These are phyloP conservation scores for Alcis repandata DNA, from an alignment of 2,888 invertebrate genomes.

Conservation along the genomic window DNA sequence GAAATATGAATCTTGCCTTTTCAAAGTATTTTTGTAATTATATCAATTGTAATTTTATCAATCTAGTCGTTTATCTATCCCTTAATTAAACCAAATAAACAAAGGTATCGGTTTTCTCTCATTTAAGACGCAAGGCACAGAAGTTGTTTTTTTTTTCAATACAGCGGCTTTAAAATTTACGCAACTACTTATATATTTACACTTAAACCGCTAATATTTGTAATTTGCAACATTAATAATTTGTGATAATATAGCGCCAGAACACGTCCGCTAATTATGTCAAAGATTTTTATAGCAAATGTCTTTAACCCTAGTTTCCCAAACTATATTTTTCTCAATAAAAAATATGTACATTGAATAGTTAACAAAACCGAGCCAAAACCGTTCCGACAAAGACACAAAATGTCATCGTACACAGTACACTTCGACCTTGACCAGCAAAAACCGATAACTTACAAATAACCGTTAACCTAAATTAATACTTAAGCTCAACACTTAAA, in stretches of 20 bases:
- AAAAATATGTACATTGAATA: slow-evolving; percentile 11
- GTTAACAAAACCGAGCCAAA: slow-evolving; percentile 51
- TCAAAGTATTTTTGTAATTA: no score
- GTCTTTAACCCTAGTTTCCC: slow-evolving; percentile 9
- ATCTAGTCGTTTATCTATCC: neutral
- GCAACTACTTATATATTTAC: slow-evolving; percentile 24
- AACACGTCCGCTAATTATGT: slow-evolving; percentile 4
- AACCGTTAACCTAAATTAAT: neutral
- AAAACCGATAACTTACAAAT: neutral
- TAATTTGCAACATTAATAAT: slow-evolving; percentile 4
- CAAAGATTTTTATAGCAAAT: slow-evolving; percentile 6
- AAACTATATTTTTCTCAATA: slow-evolving; percentile 10
- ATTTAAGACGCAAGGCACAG: slow-evolving; percentile 34
- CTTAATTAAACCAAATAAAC: slow-evolving; percentile 20
- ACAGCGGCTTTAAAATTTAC: neutral
- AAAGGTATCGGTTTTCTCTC: slow-evolving; percentile 36
- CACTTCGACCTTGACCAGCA: no score
- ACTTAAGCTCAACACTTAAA: neutral
- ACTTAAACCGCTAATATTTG: slow-evolving; percentile 8
- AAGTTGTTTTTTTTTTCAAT: slow-evolving; percentile 5
- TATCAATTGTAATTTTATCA: neutral
- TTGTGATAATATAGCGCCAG: slow-evolving; percentile 9
- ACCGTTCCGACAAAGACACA: slow-evolving; percentile 51
- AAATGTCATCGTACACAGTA: slow-evolving; percentile 34
- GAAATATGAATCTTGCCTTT: slow-evolving; percentile 1